A percentile compares a stretch with the other conserved stretches of the same genome.
These are phyloP conservation scores for Syrmaticus mikado DNA, from an alignment of 2,113 vertebrate genomes.

Conservation along the genomic window DNA sequence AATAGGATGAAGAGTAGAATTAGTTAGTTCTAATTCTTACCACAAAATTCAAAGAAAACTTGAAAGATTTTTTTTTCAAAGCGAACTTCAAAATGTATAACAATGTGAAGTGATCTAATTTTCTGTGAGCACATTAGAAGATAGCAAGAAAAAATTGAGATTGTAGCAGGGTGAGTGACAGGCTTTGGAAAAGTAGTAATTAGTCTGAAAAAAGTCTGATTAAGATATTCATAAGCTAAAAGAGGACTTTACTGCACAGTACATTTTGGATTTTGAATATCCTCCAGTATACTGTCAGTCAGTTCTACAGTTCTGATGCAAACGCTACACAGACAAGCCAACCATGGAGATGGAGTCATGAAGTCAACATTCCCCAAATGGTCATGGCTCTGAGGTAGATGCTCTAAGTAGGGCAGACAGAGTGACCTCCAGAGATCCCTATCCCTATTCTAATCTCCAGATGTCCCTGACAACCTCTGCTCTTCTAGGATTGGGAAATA, in stretches of 20 bases:
- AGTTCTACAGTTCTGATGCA: background rate
- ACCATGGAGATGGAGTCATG: background rate
- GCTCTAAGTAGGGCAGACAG: background rate
- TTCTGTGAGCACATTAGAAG: background rate
- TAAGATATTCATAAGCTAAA: background rate
- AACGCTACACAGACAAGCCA: background rate
- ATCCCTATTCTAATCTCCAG: no score
- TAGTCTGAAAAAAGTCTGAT: background rate
- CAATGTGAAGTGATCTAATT: background rate
- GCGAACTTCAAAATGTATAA: background rate
- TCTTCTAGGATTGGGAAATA: no score
- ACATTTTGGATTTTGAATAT: background rate
- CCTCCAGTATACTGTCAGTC: background rate
- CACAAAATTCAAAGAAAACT: background rate
- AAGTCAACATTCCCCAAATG: background rate
- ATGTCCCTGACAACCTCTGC: no score
- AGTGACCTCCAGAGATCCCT: no score
- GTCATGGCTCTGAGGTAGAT: background rate
- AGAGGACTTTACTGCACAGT: background rate
- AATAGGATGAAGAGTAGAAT: background rate
- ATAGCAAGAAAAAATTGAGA: background rate
- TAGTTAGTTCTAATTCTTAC: background rate
- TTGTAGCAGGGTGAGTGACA: background rate
- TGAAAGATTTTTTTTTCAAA: background rate
- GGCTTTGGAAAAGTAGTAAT: background rate